Evolutionary conservation across 2,888 invertebrate genomes (phyloP), one percentile per base, ranked within the genome.

Genomic region (Tiliacea aurago): DNA sequence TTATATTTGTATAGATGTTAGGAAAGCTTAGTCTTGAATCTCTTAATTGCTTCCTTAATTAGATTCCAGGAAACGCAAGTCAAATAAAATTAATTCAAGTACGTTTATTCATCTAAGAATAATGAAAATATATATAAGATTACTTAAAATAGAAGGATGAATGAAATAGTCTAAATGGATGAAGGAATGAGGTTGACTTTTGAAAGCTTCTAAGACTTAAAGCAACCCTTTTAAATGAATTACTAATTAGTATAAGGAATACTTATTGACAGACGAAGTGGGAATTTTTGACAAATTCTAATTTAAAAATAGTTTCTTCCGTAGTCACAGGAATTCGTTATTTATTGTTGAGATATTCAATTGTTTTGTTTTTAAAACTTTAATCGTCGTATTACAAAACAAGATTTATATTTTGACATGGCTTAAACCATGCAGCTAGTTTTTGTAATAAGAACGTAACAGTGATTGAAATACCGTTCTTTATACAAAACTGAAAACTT

Each of bases 61-160:
- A 59, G 58, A 51, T 51, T 59, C 4, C 18, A 43, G 13, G 6
- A 28, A 69, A 70, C 33, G 33, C 6, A 59, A 51, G 15, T 49
- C 33, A 59, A 72, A 70, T 72, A 33, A 70, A 69, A 59, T 72
- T 58, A 15, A 51, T 59, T 69, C 13, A 49, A 49, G 28, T 47
- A 56, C 37, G 10, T 47, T 45, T 18, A 28, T 20, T 63, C 53
- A 6, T 55, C 23, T n/a, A 55, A 41, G 41, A 59, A 59, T 51
- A 72, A 70, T 51, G 20, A 20, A 70, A 72, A 37, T 70, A 51
- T 59, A 37, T 70, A 51, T 59, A 70, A 72, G 43, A 72, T 70
- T 51, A 70, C 18, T 70, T 43, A 45, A 20, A 59, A 51, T 72
- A 33, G 0, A 33, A 43, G 18, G 18, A 51, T 69, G 33, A 43